Conservation (phyloP, 2,113 vertebrate genomes). For the Scomber scombrus region DNA sequence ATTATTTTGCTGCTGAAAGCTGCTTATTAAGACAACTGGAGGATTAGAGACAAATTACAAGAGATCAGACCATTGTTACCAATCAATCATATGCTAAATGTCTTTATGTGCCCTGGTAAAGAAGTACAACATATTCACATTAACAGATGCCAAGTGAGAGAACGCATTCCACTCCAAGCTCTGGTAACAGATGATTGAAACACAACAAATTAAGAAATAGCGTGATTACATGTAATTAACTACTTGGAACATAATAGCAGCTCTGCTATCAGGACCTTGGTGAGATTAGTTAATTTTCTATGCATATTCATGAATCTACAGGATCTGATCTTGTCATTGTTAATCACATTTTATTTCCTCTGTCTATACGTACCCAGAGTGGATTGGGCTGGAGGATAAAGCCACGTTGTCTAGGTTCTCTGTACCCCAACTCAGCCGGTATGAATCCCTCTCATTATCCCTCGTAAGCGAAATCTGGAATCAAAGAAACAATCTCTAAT, state of each 20-base stretch:
- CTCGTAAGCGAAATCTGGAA: conserved; percentile 88
- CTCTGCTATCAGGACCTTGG: background rate
- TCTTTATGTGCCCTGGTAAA: background rate
- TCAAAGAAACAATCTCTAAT: background rate
- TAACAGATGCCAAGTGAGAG: background rate
- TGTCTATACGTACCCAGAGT: conserved; percentile 91
- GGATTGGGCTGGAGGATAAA: conserved; percentile 94
- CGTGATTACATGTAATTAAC: background rate
- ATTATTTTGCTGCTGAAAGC: no score
- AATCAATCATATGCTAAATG: background rate
- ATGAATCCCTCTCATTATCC: conserved; percentile 91
- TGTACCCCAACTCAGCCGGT: conserved; percentile 92
- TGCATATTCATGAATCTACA: background rate
- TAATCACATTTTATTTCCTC: background rate
- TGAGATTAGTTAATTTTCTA: background rate
- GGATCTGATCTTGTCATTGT: background rate
- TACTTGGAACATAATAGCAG: background rate
- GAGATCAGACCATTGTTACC: background rate
- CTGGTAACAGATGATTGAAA: background rate
- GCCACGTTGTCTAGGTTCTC: conserved; percentile 97
- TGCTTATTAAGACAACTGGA: no score
- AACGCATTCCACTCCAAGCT: background rate
- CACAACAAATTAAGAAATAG: background rate
- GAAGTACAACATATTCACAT: background rate
- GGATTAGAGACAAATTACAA: no score